Percentiles rank a stretch among this genome's conserved stretches.
These are phyloP conservation scores for Sisyra terminalis DNA, from an alignment of 2,888 invertebrate species.

Conservation along the genomic window DNA sequence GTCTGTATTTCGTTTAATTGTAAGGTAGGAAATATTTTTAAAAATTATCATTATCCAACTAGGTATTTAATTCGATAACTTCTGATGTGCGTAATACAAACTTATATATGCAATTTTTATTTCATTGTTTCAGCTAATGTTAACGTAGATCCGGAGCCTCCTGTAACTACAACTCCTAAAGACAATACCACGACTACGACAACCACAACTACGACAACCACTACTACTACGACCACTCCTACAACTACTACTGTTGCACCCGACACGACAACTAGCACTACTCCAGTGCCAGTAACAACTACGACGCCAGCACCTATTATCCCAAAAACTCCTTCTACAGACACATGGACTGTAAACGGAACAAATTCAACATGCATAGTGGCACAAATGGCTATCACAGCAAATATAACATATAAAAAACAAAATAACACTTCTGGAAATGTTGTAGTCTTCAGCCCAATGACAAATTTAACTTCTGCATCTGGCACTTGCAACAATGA, in stretches of 20 bases:
- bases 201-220: conserved; percentile 21
- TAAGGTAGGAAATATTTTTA: too few species aligned
- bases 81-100: too few species aligned
- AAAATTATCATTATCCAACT: too few species aligned
- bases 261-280: conserved; percentile 18
- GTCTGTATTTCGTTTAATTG: too few species aligned
- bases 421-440: conserved; percentile 19
- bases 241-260: conserved; percentile 18
- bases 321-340: conserved; percentile 21
- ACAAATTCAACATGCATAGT: conserved; percentile 38
- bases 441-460: conserved; percentile 28
- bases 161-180: conserved; percentile 23
- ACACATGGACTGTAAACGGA: conserved; percentile 21
- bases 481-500: conserved; percentile 26
- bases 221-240: conserved; percentile 13
- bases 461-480: conserved; percentile 20
- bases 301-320: conserved; percentile 19
- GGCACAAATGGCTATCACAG: conserved; percentile 45
- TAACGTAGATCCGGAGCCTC: background rate
- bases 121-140: too few species aligned
- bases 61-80: too few species aligned
- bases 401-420: conserved; percentile 38
- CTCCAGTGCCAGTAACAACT: conserved; percentile 14
- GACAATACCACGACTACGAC: conserved; percentile 24
- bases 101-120: too few species aligned